phyloP scores from a whole-genome alignment of 2,888 invertebrate genomes.

The Drymonia ruficornis region DNA sequence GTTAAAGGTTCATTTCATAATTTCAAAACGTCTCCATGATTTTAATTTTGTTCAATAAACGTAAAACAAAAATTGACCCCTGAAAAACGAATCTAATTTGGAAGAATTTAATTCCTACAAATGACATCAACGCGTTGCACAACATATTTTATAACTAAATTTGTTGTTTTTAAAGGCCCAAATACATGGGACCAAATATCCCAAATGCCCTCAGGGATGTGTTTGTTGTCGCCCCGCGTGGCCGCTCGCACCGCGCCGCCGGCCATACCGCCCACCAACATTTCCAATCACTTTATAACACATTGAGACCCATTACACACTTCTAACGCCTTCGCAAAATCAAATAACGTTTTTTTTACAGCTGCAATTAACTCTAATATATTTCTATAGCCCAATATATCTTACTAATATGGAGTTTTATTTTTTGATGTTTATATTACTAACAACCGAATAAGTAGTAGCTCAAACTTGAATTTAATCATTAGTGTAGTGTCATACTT shows the following conservation, averaged over 20 bases:
- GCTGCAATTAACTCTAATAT: slow-evolving; percentile 1
- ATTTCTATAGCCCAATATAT: neutral
- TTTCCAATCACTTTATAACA: slow-evolving; percentile 31
- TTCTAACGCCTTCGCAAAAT: slow-evolving; percentile 4
- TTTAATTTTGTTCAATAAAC: no score
- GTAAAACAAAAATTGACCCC: no score
- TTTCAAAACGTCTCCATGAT: no score
- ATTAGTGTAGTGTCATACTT: no score
- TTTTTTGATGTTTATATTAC: neutral
- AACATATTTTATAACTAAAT: neutral
- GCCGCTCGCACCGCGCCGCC: slow-evolving; percentile 12
- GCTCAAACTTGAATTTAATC: neutral
- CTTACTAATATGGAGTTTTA: neutral
- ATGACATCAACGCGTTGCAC: no score
- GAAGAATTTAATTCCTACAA: no score
- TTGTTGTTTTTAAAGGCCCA: neutral
- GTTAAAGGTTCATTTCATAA: no score
- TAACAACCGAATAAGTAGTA: neutral
- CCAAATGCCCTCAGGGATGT: slow-evolving; percentile 18
- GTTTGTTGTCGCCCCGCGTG: slow-evolving; percentile 27
- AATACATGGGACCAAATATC: slow-evolving; percentile 6
- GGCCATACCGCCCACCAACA: slow-evolving; percentile 35
- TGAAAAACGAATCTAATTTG: no score
- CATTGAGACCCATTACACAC: slow-evolving; percentile 28
- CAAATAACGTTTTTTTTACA: slow-evolving; percentile 3